These are phyloP conservation scores for Chymomyza caudatula DNA, from an alignment of 2,888 invertebrate genomes.

Conservation along the genomic window DNA sequence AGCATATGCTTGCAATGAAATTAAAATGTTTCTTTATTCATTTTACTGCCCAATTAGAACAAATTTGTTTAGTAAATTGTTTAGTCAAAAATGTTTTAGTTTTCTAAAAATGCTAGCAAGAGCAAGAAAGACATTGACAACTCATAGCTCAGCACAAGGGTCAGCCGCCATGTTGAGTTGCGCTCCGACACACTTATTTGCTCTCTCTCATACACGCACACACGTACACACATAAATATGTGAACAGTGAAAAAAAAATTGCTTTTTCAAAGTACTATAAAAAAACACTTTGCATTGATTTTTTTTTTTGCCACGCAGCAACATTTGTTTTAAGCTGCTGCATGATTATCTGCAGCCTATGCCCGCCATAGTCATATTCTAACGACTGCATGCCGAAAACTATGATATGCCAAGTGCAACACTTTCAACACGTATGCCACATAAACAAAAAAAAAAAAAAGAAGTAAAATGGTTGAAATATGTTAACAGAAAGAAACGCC, in stretches of 20 bases:
- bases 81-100: no score
- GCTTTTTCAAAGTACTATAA: constrained; percentile 13
- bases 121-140: no score
- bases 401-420: neutral
- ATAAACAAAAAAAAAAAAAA: constrained; percentile 41
- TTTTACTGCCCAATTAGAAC: neutral
- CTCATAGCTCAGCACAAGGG: constrained; percentile 30
- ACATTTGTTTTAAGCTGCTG: constrained; percentile 5
- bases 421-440: constrained; percentile 41
- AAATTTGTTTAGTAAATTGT: no score
- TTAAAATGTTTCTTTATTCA: neutral
- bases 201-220: constrained; percentile 36
- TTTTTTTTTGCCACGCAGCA: constrained; percentile 44
- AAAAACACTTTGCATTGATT: constrained; percentile 49
- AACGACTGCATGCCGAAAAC: no score
- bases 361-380: no score
- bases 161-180: constrained; percentile 69
- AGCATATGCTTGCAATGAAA: neutral
- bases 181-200: constrained; percentile 59
- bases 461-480: constrained; percentile 1
- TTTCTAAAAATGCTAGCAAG: neutral
- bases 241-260: constrained; percentile 32
- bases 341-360: neutral
- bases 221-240: constrained; percentile 26
- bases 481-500: constrained; percentile 45